A percentile compares a stretch with the other conserved stretches of the same genome.
Evolutionary conservation across 1,140 invertebrate genomes (phyloP).

Genomic region (Portunus trituberculatus): DNA sequence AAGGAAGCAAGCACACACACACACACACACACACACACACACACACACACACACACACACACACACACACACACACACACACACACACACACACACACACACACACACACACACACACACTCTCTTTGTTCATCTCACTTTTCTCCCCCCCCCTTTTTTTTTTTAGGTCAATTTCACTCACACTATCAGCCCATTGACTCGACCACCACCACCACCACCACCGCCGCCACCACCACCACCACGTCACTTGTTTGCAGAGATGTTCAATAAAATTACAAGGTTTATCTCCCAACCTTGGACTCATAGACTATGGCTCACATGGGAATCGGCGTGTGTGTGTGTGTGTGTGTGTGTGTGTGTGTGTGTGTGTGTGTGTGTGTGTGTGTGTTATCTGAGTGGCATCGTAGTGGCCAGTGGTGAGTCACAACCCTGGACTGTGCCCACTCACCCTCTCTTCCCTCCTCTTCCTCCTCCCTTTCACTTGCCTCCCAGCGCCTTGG

Average conservation of each 20-base stretch:
- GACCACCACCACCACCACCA: neutral
- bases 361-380: conserved; percentile 40
- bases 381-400: conserved; percentile 38
- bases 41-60: conserved; percentile 30
- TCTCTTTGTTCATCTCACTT: neutral
- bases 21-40: conserved; percentile 39
- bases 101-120: neutral
- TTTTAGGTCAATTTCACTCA: neutral
- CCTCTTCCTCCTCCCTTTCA: neutral
- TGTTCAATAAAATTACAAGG: neutral
- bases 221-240: neutral
- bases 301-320: too few species aligned
- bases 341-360: too few species aligned
- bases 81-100: conserved; percentile 21
- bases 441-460: neutral
- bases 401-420: conserved; percentile 36
- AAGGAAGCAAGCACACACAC: neutral
- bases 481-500: neutral
- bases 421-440: conserved; percentile 8
- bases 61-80: conserved; percentile 38
- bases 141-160: neutral
- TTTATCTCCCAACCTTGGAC: neutral
- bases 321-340: too few species aligned
- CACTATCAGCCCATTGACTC: neutral
- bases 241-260: neutral